Evolutionary conservation across 2,113 vertebrate species (phyloP), one percentile per base, ranked within the genome.

Genomic region (Rhynchopsitta pachyrhyncha): DNA sequence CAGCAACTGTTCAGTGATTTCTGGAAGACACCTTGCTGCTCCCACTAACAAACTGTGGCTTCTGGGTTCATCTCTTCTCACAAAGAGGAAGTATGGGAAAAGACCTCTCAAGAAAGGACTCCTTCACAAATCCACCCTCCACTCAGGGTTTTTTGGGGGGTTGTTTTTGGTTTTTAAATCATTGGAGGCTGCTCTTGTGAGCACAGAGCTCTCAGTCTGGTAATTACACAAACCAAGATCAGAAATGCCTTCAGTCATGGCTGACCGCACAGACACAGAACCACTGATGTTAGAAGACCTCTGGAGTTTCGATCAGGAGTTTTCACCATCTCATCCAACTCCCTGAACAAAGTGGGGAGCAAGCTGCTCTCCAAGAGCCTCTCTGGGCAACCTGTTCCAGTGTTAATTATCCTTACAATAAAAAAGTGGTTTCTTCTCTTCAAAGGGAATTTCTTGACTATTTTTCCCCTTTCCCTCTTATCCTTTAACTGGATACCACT

Each of bases 71-170:
- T 25, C 15, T 70, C 49, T 66, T 37, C 15, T 59, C 22, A 47
- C 27, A 66, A 74, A 62, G 14, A 75, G 17, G 14, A 3, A 47
- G 4, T 22, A 49, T 4, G 9, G 22, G 14, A n/a, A 82, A 63
- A 64, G 8, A 63, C 15, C 47, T 76, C 35, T 63, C 17, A 63
- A 52, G 37, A 62, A 60, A 78, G 23, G 8, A 6, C 8, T 62
- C 10, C 69, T 62, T 39, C 15, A 37, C 13, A 33, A 35, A 69
- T 50, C 11, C 37, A 62, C 5, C 5, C 13, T 63, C 29, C 24
- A 41, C 22, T 52, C 17, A 9, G 4, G 10, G 12, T 1, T 49
- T 46, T 67, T 8, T 0, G 2, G 11, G 8, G 10, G 6, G 1
- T n/a, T 15, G 6, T 4, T 3, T 60, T 63, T 47, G 37, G 0